Percentiles rank a stretch among this genome's conserved stretches.
These are phyloP conservation scores for Sympetrum striolatum DNA, from an alignment of 2,888 invertebrate genomes.

Conservation along the genomic window DNA sequence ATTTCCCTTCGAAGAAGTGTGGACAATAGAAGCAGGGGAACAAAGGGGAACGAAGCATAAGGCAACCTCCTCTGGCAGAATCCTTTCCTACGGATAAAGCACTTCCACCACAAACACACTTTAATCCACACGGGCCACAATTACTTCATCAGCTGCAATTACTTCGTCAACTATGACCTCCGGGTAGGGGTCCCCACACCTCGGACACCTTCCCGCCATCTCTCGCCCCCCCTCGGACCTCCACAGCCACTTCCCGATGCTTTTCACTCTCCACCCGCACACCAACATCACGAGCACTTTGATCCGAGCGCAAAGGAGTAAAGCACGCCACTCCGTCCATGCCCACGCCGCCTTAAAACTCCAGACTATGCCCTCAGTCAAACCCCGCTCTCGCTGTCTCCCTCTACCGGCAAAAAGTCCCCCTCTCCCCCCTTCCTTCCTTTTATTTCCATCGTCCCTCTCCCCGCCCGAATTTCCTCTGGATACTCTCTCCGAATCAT, in stretches of 20 bases:
- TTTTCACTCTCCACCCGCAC: neutral
- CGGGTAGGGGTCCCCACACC: neutral
- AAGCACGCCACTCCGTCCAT: neutral
- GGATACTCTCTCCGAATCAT: neutral
- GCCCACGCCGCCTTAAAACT: neutral
- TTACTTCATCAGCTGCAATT: no score
- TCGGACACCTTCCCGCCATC: neutral
- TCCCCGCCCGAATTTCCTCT: neutral
- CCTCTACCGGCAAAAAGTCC: neutral
- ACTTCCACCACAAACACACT: no score
- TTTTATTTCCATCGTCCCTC: neutral
- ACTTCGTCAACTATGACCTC: constrained; percentile 17
- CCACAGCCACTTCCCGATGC: neutral
- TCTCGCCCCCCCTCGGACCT: neutral
- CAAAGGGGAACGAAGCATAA: no score
- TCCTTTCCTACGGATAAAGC: no score
- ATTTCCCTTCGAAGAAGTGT: no score
- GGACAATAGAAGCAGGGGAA: no score
- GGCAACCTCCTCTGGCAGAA: no score
- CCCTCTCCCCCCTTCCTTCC: neutral
- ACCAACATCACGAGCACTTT: neutral
- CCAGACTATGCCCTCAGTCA: neutral
- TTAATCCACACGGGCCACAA: neutral
- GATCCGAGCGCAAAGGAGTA: neutral
- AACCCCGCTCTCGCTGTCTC: neutral